Percentiles rank a stretch among this genome's conserved stretches.
Evolutionary conservation across 1,140 invertebrate genomes (phyloP).

Genomic region (Brachionus angularis): DNA sequence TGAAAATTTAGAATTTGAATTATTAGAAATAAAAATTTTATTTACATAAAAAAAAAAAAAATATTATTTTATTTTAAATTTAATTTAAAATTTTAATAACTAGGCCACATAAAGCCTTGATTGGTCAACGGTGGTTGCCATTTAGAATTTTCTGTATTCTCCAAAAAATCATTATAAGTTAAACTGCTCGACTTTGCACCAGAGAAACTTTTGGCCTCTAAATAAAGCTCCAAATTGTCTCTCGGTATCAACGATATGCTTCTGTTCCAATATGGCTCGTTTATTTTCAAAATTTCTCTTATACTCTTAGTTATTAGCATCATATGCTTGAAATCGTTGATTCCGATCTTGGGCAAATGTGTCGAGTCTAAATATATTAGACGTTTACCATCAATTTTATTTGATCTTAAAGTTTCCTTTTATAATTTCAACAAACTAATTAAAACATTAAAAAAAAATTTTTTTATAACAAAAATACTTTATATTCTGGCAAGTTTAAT

Average conservation of each 20-base stretch:
- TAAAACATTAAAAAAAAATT: background rate
- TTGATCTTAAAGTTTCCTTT: conserved; percentile 54
- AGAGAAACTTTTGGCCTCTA: conserved; percentile 49
- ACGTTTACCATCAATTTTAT: conserved; percentile 54
- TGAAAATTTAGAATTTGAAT: too few relatives aligned
- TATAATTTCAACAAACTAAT: too few relatives aligned
- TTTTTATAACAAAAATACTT: background rate
- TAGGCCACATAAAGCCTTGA: conserved; percentile 50
- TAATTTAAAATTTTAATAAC: conserved; percentile 34
- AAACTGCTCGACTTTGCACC: conserved; percentile 50
- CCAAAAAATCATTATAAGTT: conserved; percentile 48
- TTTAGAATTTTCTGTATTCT: conserved; percentile 48
- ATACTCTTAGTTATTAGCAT: conserved; percentile 56
- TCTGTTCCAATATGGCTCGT: conserved; percentile 54
- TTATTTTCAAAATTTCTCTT: conserved; percentile 51
- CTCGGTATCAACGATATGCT: conserved; percentile 53
- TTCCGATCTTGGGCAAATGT: conserved; percentile 55
- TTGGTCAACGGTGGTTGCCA: conserved; percentile 53
- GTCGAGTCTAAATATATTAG: conserved; percentile 53
- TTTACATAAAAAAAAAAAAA: too few relatives aligned
- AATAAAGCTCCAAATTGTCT: conserved; percentile 49
- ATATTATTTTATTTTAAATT: too few relatives aligned
- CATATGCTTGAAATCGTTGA: conserved; percentile 58
- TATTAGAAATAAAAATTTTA: too few relatives aligned
- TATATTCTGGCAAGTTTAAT: conserved; percentile 30